Conservation (phyloP, 2,888 invertebrate genomes). For the Dermolepida albohirtum region DNA sequence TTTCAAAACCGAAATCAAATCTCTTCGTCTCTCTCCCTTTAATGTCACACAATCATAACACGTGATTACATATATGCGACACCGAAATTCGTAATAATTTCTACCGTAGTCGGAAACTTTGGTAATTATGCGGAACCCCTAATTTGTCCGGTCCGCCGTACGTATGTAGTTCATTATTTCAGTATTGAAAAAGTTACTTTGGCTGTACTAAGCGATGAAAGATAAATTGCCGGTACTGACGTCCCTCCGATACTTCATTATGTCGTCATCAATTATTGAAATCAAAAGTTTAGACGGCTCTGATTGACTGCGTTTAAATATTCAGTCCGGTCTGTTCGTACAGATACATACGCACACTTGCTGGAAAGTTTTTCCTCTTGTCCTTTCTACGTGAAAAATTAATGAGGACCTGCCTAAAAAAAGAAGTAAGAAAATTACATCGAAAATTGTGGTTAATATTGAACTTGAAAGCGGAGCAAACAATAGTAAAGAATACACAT, state of each 20-base stretch:
- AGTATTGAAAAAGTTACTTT: slow-evolving; percentile 21
- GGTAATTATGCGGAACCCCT: background rate
- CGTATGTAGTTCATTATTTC: slow-evolving; percentile 8
- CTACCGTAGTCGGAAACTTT: too few species aligned
- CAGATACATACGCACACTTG: background rate
- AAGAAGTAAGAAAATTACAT: background rate
- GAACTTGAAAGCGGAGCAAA: too few species aligned
- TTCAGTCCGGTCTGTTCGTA: slow-evolving; percentile 14
- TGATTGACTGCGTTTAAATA: slow-evolving; percentile 43
- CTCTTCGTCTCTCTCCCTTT: too few species aligned
- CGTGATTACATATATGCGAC: too few species aligned
- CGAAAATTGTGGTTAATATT: too few species aligned
- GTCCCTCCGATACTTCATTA: slow-evolving; percentile 12
- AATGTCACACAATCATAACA: too few species aligned
- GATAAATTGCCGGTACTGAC: slow-evolving; percentile 14
- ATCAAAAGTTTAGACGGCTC: slow-evolving; percentile 42
- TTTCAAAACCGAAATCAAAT: background rate
- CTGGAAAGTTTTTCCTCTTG: slow-evolving; percentile 30
- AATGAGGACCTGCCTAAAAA: background rate
- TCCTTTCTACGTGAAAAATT: slow-evolving; percentile 16
- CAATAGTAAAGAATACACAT: too few species aligned
- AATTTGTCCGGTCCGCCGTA: slow-evolving; percentile 15
- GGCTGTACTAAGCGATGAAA: background rate
- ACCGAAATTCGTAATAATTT: too few species aligned
- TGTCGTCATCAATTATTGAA: slow-evolving; percentile 39